Conservation (phyloP, 1,140 invertebrate species). For the Drosophila murphyi region DNA sequence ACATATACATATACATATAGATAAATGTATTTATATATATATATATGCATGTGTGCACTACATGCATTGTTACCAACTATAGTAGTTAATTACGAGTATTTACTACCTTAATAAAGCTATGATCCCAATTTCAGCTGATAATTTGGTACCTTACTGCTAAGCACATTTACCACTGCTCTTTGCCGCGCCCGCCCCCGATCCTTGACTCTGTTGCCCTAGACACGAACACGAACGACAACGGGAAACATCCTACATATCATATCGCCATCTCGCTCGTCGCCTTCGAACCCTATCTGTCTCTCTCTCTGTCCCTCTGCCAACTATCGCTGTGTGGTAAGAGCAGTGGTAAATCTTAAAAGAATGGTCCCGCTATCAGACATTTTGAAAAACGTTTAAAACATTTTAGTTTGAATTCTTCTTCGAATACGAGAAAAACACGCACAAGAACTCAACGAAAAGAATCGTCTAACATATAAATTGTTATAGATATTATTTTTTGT, state of each 20-base stretch:
- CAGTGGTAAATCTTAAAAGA: constrained; percentile 85
- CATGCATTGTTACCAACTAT: constrained; percentile 31
- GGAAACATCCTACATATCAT: not conserved
- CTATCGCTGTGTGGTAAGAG: constrained; percentile 54
- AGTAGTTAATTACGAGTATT: constrained; percentile 68
- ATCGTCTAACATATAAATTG: constrained; percentile 48
- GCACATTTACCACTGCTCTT: constrained; percentile 84
- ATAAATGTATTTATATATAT: not conserved
- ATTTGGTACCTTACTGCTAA: constrained; percentile 85
- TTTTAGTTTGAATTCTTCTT: constrained; percentile 71
- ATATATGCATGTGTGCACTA: constrained; percentile 18
- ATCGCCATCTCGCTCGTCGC: not conserved
- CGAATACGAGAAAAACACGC: constrained; percentile 66
- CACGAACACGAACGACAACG: not conserved
- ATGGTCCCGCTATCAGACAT: constrained; percentile 85
- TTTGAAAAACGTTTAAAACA: constrained; percentile 84
- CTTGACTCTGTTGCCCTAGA: not conserved
- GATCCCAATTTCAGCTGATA: constrained; percentile 85
- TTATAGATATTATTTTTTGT: constrained; percentile 26
- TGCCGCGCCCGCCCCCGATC: constrained; percentile 18
- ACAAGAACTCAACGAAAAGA: constrained; percentile 61
- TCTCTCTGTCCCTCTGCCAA: not conserved
- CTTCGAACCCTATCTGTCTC: not conserved
- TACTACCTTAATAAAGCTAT: constrained; percentile 85
- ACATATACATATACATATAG: constrained; percentile 3